phyloP scores from a whole-genome alignment of 1,140 invertebrate genomes.

The Holcopasites calliopsidis region DNA sequence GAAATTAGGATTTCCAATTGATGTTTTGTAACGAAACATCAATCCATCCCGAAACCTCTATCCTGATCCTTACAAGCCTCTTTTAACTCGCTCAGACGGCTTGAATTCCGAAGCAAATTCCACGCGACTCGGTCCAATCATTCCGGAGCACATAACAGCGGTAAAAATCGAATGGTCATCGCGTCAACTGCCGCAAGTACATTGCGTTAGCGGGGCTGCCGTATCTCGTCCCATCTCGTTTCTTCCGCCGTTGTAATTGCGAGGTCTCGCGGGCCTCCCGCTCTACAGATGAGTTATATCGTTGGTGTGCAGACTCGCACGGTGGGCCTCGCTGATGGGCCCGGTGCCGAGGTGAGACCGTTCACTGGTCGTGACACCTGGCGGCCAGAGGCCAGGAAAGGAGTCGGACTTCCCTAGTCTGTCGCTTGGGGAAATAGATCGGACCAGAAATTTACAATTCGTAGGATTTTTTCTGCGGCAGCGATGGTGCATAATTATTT shows the following conservation, averaged over 20 bases:
- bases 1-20: too few relatives aligned
- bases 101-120: too few relatives aligned
- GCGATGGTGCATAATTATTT: too few relatives aligned
- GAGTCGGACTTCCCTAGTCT: conserved; percentile 34
- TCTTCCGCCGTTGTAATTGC: conserved; percentile 70
- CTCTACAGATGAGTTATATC: conserved; percentile 67
- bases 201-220: conserved; percentile 32
- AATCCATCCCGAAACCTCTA: too few relatives aligned
- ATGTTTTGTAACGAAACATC: too few relatives aligned
- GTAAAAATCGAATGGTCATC: neutral
- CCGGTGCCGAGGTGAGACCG: conserved; percentile 58
- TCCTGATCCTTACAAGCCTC: too few relatives aligned
- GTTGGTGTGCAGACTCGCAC: conserved; percentile 54
- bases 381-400: conserved; percentile 65
- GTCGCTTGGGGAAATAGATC: neutral
- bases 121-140: too few relatives aligned
- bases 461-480: conserved; percentile 1
- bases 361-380: conserved; percentile 65
- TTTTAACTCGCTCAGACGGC: too few relatives aligned
- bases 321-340: conserved; percentile 59
- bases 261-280: conserved; percentile 55
- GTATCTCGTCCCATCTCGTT: conserved; percentile 64
- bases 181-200: neutral
- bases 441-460: neutral
- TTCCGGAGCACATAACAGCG: neutral